Percentiles rank a stretch among this genome's conserved stretches.
These are phyloP conservation scores for Loris lydekkerianus DNA, from an alignment of 2,797 vertebrate genomes.

Conservation along the genomic window DNA sequence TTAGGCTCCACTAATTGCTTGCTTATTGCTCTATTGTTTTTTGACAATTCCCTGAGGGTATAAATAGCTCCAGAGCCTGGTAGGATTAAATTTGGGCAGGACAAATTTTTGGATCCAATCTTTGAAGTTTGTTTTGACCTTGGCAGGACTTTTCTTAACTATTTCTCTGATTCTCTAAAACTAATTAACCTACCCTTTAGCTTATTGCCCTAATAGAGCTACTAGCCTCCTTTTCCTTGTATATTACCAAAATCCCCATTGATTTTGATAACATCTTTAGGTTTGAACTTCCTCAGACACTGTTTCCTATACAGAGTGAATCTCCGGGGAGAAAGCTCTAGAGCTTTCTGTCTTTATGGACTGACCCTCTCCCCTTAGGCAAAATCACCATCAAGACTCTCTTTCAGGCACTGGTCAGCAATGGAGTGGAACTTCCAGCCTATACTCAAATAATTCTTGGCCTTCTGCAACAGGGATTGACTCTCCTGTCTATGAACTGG, in stretches of 20 bases:
- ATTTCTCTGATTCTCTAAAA: slow-evolving; percentile 32
- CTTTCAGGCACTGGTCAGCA: not conserved
- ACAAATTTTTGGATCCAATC: not conserved
- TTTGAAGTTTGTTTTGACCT: not conserved
- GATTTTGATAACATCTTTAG: slow-evolving; percentile 1
- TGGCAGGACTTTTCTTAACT: not conserved
- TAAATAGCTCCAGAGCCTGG: not conserved
- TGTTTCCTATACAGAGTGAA: not conserved
- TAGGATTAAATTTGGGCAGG: not conserved
- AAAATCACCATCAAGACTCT: not conserved
- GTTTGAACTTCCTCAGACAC: not conserved
- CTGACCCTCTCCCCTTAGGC: not conserved
- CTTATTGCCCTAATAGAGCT: not conserved
- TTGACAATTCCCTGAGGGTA: not conserved
- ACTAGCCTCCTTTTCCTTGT: not conserved
- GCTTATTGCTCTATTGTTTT: not conserved
- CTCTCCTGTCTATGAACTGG: not conserved
- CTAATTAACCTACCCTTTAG: not conserved
- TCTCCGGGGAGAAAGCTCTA: not conserved
- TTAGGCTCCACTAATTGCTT: not conserved
- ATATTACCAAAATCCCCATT: not conserved
- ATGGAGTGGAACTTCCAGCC: not conserved
- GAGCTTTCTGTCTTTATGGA: not conserved
- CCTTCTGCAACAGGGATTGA: not conserved
- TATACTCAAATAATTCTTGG: not conserved